These are phyloP conservation scores for Baryphthengus martii DNA, from an alignment of 2,113 vertebrate species.

Conservation along the genomic window DNA sequence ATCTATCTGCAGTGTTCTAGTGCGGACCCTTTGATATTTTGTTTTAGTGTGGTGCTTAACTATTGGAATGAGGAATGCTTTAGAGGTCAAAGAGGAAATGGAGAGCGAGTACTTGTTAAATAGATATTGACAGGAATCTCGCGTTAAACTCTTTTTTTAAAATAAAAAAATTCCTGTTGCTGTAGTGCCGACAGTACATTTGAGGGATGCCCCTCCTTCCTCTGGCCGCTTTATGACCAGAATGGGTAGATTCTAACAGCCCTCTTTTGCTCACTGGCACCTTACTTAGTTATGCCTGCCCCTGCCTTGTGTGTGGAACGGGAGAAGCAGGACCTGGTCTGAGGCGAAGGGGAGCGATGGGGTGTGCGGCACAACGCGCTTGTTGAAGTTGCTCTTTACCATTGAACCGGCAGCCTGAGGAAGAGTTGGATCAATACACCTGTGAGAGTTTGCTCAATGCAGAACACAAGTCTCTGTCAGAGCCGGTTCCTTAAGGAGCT, in stretches of 20 bases:
- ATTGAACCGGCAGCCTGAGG: neutral
- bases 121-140: neutral
- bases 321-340: neutral
- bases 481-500: neutral
- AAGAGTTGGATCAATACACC: neutral
- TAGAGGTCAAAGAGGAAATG: neutral
- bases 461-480: fast-evolving
- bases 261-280: fast-evolving
- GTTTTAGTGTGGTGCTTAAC: neutral
- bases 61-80: neutral
- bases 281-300: neutral
- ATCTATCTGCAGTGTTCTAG: neutral
- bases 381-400: fast-evolving
- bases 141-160: neutral
- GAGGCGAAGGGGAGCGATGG: fast-evolving
- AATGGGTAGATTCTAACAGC: neutral
- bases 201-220: neutral
- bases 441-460: fast-evolving
- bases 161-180: neutral
- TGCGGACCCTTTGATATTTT: neutral
- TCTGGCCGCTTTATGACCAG: neutral
- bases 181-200: neutral
- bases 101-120: neutral
- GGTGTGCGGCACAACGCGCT: fast-evolving
- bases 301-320: neutral